Conservation (phyloP, 2,797 vertebrate species). For the Channallabes apus region DNA sequence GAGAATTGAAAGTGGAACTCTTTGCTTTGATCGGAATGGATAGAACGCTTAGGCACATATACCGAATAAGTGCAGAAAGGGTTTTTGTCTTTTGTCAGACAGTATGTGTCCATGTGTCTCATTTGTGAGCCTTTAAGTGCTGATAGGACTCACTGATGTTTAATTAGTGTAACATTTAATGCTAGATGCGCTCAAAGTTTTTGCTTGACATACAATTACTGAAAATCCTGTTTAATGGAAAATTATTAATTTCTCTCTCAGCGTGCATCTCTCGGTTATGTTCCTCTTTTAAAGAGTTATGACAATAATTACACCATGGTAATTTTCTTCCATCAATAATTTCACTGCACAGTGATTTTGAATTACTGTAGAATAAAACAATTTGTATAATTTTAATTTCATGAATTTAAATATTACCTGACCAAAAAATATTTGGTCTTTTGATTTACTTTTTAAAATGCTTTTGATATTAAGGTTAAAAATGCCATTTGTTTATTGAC, state of each 20-base stretch:
- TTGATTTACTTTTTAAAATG: background rate
- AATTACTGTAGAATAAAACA: background rate
- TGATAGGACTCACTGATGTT: conserved; percentile 8
- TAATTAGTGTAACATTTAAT: conserved; percentile 30
- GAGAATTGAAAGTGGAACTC: conserved; percentile 35
- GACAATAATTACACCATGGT: background rate
- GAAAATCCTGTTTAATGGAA: conserved; percentile 13
- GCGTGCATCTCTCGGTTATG: background rate
- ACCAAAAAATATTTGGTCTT: background rate
- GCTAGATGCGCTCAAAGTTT: conserved; percentile 4
- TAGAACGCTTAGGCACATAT: conserved; percentile 29
- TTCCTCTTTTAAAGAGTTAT: conserved; percentile 2
- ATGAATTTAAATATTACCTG: background rate
- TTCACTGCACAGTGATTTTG: background rate
- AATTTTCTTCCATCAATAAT: background rate
- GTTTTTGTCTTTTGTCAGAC: conserved; percentile 28
- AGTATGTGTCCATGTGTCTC: conserved; percentile 19
- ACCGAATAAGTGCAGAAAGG: background rate
- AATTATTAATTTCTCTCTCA: conserved; percentile 1
- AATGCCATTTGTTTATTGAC: too few relatives aligned
- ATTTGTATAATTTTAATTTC: background rate
- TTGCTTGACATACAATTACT: conserved; percentile 2
- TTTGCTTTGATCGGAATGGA: conserved; percentile 50
- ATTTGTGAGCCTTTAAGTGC: conserved; percentile 11
- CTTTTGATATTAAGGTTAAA: background rate